These are phyloP conservation scores for Grantiella picta DNA, from an alignment of 2,113 vertebrate species.

Conservation along the genomic window DNA sequence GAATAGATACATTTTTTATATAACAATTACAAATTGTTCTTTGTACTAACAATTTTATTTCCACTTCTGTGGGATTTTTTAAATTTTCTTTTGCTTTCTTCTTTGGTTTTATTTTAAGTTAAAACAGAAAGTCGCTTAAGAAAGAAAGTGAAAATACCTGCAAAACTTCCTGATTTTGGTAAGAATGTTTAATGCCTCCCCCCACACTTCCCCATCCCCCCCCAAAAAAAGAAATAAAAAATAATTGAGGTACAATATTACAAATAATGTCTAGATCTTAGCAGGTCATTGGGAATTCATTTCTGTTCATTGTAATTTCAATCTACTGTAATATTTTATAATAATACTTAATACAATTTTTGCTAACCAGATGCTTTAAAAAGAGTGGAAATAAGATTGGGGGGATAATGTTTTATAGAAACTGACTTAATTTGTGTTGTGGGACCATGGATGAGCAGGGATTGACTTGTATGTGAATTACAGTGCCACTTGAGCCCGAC, in stretches of 20 bases:
- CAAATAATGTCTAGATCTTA: not conserved
- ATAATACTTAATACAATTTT: not conserved
- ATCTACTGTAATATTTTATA: not conserved
- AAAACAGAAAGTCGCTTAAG: not conserved
- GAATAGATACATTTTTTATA: too few relatives aligned
- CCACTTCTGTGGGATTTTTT: not conserved
- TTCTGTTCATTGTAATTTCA: not conserved
- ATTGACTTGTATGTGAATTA: not conserved
- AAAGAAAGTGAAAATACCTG: not conserved
- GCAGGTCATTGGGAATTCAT: not conserved
- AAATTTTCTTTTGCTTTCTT: not conserved
- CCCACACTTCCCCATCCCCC: too few relatives aligned
- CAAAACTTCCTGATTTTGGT: slow-evolving; percentile 15
- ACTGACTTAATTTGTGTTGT: not conserved
- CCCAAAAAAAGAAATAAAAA: not conserved
- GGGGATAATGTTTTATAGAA: not conserved
- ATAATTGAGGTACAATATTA: not conserved
- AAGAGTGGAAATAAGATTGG: not conserved
- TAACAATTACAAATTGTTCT: not conserved
- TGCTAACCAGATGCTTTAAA: not conserved
- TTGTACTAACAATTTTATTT: not conserved
- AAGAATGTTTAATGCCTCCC: not conserved
- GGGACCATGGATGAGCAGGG: not conserved
- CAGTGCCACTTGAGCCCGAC: slow-evolving; percentile 5
- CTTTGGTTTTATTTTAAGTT: not conserved